These are phyloP conservation scores for Malurus splendens DNA, from an alignment of 2,797 vertebrate species.

Conservation along the genomic window DNA sequence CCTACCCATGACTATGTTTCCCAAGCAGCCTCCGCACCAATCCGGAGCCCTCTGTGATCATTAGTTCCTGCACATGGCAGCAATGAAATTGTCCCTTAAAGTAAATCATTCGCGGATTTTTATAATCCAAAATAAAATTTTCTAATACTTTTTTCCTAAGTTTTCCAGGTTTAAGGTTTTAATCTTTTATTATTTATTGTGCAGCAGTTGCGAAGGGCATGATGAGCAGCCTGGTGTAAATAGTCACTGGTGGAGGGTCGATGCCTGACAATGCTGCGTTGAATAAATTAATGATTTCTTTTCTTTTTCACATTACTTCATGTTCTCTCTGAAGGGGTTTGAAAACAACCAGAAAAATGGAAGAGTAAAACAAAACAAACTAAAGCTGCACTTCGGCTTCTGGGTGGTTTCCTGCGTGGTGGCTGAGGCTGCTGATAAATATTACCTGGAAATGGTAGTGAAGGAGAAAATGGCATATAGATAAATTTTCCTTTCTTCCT, in stretches of 20 bases:
- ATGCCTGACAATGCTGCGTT: neutral
- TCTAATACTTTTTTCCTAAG: conserved; percentile 78
- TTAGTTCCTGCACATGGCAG: conserved; percentile 73
- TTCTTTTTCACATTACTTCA: conserved; percentile 9
- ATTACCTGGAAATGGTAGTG: neutral
- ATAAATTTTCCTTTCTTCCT: conserved; percentile 51
- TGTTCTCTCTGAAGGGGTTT: neutral
- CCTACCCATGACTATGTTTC: conserved; percentile 53
- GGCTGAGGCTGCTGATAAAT: conserved; percentile 53
- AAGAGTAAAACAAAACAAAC: conserved; percentile 23
- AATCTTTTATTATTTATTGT: conserved; percentile 82
- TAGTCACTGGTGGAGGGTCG: neutral
- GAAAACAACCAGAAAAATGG: neutral
- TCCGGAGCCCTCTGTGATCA: conserved; percentile 41
- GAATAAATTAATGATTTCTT: conserved; percentile 33
- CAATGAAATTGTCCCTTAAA: conserved; percentile 78
- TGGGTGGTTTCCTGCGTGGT: neutral
- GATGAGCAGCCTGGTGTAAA: conserved; percentile 52
- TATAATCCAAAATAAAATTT: conserved; percentile 81
- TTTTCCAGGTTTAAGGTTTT: conserved; percentile 80
- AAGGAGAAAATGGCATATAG: conserved; percentile 14
- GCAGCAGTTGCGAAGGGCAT: conserved; percentile 63
- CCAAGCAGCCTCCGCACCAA: conserved; percentile 46
- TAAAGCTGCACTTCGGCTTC: neutral
- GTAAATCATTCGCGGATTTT: conserved; percentile 79